Percentiles rank a stretch among this genome's conserved stretches.
Evolutionary conservation across 2,113 vertebrate species (phyloP).

Genomic region (Rhinolophus ferrumequinum): DNA sequence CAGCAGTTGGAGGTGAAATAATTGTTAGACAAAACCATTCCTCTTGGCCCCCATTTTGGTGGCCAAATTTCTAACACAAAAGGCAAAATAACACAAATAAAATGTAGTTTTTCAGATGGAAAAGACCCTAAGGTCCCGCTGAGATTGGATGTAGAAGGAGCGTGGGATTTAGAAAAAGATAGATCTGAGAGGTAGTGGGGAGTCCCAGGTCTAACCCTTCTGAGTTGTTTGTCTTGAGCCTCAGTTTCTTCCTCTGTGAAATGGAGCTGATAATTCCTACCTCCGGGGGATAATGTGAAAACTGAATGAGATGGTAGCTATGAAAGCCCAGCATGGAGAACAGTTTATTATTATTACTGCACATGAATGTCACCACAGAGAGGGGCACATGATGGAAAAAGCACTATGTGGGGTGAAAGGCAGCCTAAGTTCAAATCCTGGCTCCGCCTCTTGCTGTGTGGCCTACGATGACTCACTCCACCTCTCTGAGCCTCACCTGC

Average conservation of each 20-base stretch:
- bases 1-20: not conserved
- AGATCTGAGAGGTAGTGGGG: not conserved
- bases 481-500: constrained; percentile 10
- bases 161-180: not conserved
- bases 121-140: not conserved
- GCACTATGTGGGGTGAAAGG: not conserved
- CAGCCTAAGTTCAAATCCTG: not conserved
- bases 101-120: not conserved
- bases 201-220: not conserved
- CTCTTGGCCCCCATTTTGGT: not conserved
- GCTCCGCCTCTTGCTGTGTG: not conserved
- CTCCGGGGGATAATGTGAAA: not conserved
- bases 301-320: not conserved
- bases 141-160: not conserved
- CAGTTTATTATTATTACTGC: not conserved
- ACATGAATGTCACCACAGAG: not conserved
- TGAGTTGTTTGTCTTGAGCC: not conserved
- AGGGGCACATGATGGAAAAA: not conserved
- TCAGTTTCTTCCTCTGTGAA: not conserved
- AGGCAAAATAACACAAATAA: not conserved
- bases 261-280: not conserved
- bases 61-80: not conserved
- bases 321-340: not conserved
- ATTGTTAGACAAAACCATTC: not conserved
- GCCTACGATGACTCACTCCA: not conserved